Evolutionary conservation across 2,797 vertebrate species (phyloP).

Genomic region (Pteronotus mesoamericanus): DNA sequence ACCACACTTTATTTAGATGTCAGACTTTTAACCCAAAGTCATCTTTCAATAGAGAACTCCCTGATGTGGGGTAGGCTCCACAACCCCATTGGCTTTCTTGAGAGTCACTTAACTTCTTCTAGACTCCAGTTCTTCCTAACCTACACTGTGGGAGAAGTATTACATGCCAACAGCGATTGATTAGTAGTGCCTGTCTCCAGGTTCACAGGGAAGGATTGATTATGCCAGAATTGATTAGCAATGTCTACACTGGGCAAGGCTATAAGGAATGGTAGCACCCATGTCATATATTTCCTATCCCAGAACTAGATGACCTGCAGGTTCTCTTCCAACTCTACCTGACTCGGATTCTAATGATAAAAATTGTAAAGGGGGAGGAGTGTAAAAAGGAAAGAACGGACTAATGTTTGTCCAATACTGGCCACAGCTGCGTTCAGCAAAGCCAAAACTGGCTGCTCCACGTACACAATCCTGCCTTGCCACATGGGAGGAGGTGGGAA

Average conservation of each 20-base stretch:
- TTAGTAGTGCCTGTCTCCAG: not conserved
- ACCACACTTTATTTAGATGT: not conserved
- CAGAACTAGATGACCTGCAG: not conserved
- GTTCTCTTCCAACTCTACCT: not conserved
- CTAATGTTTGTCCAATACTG: slow-evolving; percentile 47
- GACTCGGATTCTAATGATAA: slow-evolving; percentile 36
- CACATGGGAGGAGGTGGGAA: not conserved
- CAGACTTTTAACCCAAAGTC: not conserved
- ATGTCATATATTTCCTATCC: not conserved
- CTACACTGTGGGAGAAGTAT: not conserved
- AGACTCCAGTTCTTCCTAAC: not conserved
- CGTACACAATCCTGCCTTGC: not conserved
- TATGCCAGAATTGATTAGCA: not conserved
- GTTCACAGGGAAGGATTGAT: not conserved
- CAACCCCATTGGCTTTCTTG: not conserved
- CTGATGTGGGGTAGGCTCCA: not conserved
- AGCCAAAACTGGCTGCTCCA: not conserved
- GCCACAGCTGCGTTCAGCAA: slow-evolving; percentile 2
- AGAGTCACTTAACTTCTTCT: not conserved
- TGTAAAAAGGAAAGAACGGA: slow-evolving; percentile 27
- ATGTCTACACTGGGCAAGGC: not conserved
- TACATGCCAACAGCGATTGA: not conserved
- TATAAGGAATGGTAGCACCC: not conserved
- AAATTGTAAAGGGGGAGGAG: not conserved
- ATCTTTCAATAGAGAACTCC: not conserved